These are phyloP conservation scores for Drosophila seclusa DNA, from an alignment of 2,888 invertebrate species.

Conservation along the genomic window DNA sequence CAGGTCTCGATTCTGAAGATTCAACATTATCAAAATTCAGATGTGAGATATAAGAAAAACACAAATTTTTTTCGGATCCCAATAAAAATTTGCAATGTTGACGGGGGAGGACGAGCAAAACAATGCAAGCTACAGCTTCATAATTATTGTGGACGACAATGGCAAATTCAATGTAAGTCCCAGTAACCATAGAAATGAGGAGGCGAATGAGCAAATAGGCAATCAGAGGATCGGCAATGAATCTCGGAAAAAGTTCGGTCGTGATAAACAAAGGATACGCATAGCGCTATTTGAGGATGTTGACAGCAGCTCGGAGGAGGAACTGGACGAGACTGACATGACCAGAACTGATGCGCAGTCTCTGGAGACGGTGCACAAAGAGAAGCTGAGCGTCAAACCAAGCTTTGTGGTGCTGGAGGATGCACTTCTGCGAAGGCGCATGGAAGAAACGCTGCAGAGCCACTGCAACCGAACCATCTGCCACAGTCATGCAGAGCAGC, in stretches of 20 bases:
- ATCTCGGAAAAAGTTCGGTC: neutral
- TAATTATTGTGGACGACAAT: conserved; percentile 47
- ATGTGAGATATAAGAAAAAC: conserved; percentile 26
- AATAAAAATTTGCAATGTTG: conserved; percentile 27
- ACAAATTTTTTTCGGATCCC: conserved; percentile 41
- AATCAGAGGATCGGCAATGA: neutral
- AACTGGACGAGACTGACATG: neutral
- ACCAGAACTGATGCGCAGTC: neutral
- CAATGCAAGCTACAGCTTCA: conserved; percentile 39
- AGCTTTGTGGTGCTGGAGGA: conserved; percentile 65
- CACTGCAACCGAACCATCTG: neutral
- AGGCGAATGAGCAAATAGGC: neutral
- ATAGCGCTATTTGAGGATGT: conserved; percentile 49
- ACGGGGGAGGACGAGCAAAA: conserved; percentile 2
- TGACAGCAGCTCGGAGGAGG: conserved; percentile 29
- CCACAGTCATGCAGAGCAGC: conserved; percentile 36
- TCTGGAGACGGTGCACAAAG: conserved; percentile 17
- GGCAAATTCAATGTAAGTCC: conserved; percentile 50
- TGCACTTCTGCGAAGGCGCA: conserved; percentile 20
- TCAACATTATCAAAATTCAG: conserved; percentile 3
- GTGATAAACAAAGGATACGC: conserved; percentile 30
- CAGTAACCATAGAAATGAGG: neutral
- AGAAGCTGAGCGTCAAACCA: conserved; percentile 44
- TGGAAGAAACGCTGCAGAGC: conserved; percentile 29
- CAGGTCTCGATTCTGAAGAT: neutral